Conservation (phyloP, 2,113 vertebrate genomes). For the Heterotis niloticus region DNA sequence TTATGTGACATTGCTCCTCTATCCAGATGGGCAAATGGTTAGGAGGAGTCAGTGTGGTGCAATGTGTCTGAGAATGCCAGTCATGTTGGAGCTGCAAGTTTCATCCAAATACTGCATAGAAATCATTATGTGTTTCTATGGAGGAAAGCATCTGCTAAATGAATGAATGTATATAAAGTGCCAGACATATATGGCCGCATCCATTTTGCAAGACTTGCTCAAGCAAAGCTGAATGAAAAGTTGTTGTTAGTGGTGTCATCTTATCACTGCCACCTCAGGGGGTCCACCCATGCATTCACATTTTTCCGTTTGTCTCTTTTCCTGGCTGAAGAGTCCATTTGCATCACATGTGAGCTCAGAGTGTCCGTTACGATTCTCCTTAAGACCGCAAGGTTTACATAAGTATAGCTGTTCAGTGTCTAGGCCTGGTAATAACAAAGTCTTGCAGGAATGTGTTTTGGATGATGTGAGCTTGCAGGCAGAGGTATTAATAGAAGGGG, state of each 20-base stretch:
- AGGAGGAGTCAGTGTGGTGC: neutral
- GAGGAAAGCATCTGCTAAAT: no score
- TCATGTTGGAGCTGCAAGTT: no score
- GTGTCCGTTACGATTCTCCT: neutral
- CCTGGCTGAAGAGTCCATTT: neutral
- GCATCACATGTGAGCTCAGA: neutral
- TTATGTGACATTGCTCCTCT: neutral
- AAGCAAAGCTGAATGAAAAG: neutral
- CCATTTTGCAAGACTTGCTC: neutral
- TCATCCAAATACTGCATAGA: neutral
- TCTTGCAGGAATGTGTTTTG: neutral
- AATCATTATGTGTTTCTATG: no score
- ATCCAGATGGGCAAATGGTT: neutral
- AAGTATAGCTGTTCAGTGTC: neutral
- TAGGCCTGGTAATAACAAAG: neutral
- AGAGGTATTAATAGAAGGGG: conserved; percentile 12
- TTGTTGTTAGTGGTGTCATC: neutral
- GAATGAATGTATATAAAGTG: no score
- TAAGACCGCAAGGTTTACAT: neutral
- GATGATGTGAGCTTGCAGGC: neutral
- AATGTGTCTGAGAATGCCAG: neutral
- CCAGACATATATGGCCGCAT: no score
- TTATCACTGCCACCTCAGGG: no score
- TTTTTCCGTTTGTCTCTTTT: neutral
- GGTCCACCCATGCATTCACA: no score